These are phyloP conservation scores for Palaemon carinicauda DNA, from an alignment of 1,140 invertebrate genomes.

Conservation along the genomic window DNA sequence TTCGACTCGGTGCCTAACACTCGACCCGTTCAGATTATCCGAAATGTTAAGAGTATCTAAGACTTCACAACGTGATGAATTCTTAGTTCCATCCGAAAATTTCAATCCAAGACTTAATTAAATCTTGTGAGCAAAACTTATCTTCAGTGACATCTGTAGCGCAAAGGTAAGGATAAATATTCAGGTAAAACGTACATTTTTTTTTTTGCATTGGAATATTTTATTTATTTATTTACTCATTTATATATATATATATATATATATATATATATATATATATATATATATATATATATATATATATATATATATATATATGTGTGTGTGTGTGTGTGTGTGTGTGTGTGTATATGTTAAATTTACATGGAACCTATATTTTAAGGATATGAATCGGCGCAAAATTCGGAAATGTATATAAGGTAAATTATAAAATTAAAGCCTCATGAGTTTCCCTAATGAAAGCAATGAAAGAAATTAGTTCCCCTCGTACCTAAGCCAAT, in stretches of 20 bases:
- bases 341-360: background rate
- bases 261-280: constrained; percentile 11
- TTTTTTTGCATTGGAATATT: too few species aligned
- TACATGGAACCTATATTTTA: too few species aligned
- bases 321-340: background rate
- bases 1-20: too few species aligned
- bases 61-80: too few species aligned
- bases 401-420: background rate
- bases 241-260: constrained; percentile 6
- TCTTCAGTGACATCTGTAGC: background rate
- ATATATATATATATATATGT: background rate
- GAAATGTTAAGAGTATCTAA: too few species aligned
- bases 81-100: too few species aligned
- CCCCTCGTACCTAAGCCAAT: too few species aligned
- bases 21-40: too few species aligned
- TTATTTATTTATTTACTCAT: background rate
- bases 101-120: too few species aligned
- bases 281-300: constrained; percentile 7
- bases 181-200: background rate
- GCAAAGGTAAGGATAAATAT: background rate
- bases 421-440: background rate
- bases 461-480: too few species aligned
- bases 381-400: background rate
- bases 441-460: too few species aligned
- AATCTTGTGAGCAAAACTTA: background rate